Evolutionary conservation across 1,140 invertebrate genomes (phyloP), one percentile per base, ranked within the genome.

Genomic region (Pseudomyrmex pallidus): DNA sequence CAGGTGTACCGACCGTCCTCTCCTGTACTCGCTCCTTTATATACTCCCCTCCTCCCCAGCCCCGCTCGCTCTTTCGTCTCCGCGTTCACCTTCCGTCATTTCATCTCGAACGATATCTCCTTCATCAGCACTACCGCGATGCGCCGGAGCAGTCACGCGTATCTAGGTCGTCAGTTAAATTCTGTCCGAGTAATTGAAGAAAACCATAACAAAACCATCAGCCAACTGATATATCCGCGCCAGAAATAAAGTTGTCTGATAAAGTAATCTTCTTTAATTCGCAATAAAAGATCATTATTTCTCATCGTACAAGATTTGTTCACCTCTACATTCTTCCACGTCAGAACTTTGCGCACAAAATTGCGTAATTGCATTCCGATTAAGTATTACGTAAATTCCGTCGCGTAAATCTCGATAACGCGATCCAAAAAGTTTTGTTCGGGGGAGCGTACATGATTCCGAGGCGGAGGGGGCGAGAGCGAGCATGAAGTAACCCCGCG

Each of bases 401-500:
- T 2, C 4, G 22, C 10, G n/a, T 46, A 17, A 20, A 46, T 77
- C 7, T 15, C 25, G 17, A 25, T 9, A 50, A 48, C 17, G 20
- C 20, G 17, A 52, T 35, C 44, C 76, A n/a, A 80, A 80, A 80
- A 80, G 59, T 70, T 54, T 59, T 20, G 57, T 67, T 8, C n/a
- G 64, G 62, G 59, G 64, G 62, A 54, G 46, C 68, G 70, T 17
- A 56, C 66, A 25, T 68, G 48, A 7, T 15, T 61, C 50, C 59
- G 63, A 83, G 82, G 83, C 50, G 54, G 63, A 83, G 82, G 77
- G 73, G 72, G 77, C 7, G 35, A 7, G 4, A 35, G 35, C 35
- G 35, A 84, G 74, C 82, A 83, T 89, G 87, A 89, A 89, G 62
- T 89, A 84, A 89, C 56, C 73, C 74, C 56, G 68, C 78, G 66